Base-by-base conservation (phyloP, 2,888 invertebrate genomes). In the Sphecodes monilicornis region DNA sequence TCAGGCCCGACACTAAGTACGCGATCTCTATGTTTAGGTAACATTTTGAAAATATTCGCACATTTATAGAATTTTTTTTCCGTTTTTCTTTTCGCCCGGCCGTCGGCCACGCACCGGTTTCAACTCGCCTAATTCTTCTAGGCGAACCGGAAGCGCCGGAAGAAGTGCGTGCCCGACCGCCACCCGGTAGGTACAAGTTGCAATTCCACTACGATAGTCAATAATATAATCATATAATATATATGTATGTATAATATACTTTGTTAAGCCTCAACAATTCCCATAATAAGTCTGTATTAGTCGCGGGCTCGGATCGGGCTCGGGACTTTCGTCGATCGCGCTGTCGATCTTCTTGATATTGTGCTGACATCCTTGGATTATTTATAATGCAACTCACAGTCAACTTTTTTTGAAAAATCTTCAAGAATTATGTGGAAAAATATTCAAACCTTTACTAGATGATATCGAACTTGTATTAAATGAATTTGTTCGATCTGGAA, bases 221-320 rank as follows among this genome's bases (percentile, higher is more conserved):
- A 82, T 86, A 90, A 89, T 91, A 86, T 83, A 82, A 86, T 87
- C 82, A 86, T 86, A 87, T 88, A 84, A 88, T 88, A 85, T 91
- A 90, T 84, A 85, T 84, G 85, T 88, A 87, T 88, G 87, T 88
- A 90, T 88, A 89, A 89, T 89, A 90, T 91, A 92, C 89, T 92
- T 92, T 91, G 72, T 89, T 91, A 93, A 93, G 90, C 92, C 91
- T 92, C 92, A 92, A 94, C 93, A 93, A 94, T 93, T 92, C 91
- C 92, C 89, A 86, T 90, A 92, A 89, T 92, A 92, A 93, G 90
- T 93, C 91, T 92, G 90, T 90, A 85, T 87, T 86, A 81, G 74
- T 84, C 87, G 80, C 82, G 72, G 86, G 68, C 60, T 57, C 78
- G 64, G 36, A 69, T 88, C 86, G 82, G 32, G 54, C 54, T 83